phyloP scores from a whole-genome alignment of 2,888 invertebrate genomes.

The Helobdella robusta region DNA sequence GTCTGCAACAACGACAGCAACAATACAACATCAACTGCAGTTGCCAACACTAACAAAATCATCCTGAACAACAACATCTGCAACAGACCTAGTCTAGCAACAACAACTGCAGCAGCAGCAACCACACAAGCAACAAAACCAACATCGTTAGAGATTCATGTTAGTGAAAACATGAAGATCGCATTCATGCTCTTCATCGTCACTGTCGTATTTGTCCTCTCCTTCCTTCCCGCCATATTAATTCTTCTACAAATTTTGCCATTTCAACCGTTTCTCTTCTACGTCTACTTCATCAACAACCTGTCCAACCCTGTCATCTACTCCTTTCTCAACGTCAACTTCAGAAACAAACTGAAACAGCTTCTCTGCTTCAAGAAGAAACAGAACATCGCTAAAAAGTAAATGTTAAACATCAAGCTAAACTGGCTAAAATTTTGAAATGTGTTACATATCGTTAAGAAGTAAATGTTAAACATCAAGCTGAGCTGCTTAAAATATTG shows the following conservation, averaged over 20 bases:
- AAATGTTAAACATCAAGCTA: too few species aligned
- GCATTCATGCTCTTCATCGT: slow-evolving; percentile 48
- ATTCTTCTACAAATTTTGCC: slow-evolving; percentile 39
- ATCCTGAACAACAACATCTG: too few species aligned
- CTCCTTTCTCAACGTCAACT: slow-evolving; percentile 48
- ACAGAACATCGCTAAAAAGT: not conserved
- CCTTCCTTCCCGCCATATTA: slow-evolving; percentile 44
- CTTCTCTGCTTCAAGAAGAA: slow-evolving; percentile 25
- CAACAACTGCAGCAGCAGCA: too few species aligned
- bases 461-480: not conserved
- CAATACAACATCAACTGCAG: too few species aligned
- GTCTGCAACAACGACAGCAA: too few species aligned
- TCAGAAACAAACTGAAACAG: slow-evolving; percentile 43
- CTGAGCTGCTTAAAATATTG: too few species aligned
- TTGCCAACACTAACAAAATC: too few species aligned
- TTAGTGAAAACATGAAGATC: slow-evolving; percentile 42
- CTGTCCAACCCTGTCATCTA: slow-evolving; percentile 49
- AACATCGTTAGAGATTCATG: slow-evolving; percentile 36
- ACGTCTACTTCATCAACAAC: slow-evolving; percentile 48
- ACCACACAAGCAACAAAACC: not conserved
- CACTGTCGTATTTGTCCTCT: slow-evolving; percentile 45
- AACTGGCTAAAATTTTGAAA: too few species aligned
- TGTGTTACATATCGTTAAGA: not conserved
- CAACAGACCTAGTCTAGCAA: too few species aligned
- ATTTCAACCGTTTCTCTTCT: slow-evolving; percentile 42